Evolutionary conservation across 2,113 vertebrate genomes (phyloP).

Genomic region (Chamaea fasciata): DNA sequence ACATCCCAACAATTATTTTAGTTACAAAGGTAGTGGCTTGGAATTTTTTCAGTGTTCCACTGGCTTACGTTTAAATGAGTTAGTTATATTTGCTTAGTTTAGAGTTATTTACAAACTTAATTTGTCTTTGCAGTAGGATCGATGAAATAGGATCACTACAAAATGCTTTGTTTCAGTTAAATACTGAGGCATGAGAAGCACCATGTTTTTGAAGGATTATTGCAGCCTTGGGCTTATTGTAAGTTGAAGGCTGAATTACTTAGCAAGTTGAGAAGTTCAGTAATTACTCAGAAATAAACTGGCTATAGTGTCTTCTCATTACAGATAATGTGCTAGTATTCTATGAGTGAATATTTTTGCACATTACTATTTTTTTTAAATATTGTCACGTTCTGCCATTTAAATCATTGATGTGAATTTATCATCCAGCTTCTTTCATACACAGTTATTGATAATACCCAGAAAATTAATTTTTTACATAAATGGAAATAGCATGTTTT

Average conservation of each 20-base stretch:
- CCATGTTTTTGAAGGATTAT: conserved; percentile 19
- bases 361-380: not conserved
- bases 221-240: conserved; percentile 38
- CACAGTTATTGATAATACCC: not conserved
- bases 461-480: not conserved
- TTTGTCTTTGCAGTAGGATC: not conserved
- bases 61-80: not conserved
- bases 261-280: conserved; percentile 6
- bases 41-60: not conserved
- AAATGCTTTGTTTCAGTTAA: conserved; percentile 30
- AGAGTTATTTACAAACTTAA: conserved; percentile 10
- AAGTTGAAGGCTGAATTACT: conserved; percentile 12
- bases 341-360: not conserved
- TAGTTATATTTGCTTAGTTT: not conserved
- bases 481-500: not conserved
- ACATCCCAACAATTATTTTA: not conserved
- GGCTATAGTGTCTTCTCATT: not conserved
- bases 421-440: not conserved
- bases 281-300: conserved; percentile 33
- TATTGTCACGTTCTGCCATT: not conserved
- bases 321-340: not conserved
- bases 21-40: not conserved
- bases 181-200: not conserved
- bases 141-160: not conserved
- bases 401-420: not conserved